phyloP scores from a whole-genome alignment of 2,113 vertebrate species.

The Zingel zingel region DNA sequence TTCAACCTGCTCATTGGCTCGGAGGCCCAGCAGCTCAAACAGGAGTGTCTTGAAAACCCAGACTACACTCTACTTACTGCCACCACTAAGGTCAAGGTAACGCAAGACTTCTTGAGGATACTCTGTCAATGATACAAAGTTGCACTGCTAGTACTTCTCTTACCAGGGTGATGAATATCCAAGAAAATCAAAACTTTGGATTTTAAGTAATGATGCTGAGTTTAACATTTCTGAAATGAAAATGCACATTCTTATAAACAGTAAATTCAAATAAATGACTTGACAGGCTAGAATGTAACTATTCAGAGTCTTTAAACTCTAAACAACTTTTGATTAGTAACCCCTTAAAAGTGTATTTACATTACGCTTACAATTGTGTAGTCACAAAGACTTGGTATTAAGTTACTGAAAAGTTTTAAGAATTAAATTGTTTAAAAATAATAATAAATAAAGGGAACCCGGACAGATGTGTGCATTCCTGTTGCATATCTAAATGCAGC shows the following conservation, averaged over 20 bases:
- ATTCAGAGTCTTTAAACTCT: not conserved
- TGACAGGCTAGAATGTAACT: not conserved
- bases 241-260: not conserved
- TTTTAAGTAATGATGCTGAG: not conserved
- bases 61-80: conserved; percentile 94
- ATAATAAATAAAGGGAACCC: not conserved
- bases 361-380: not conserved
- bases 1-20: conserved; percentile 94
- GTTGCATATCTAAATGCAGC: not conserved
- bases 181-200: not conserved
- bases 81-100: conserved; percentile 96
- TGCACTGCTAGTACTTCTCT: not conserved
- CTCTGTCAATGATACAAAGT: rapidly evolving
- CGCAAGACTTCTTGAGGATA: not conserved
- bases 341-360: not conserved
- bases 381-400: not conserved
- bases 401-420: not conserved
- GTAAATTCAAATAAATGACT: not conserved
- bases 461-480: not conserved
- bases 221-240: not conserved
- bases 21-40: conserved; percentile 94
- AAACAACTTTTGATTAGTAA: not conserved
- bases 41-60: conserved; percentile 92
- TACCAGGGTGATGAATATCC: not conserved
- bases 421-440: not conserved